phyloP scores from a whole-genome alignment of 2,113 vertebrate species.

The Crocuta crocuta region DNA sequence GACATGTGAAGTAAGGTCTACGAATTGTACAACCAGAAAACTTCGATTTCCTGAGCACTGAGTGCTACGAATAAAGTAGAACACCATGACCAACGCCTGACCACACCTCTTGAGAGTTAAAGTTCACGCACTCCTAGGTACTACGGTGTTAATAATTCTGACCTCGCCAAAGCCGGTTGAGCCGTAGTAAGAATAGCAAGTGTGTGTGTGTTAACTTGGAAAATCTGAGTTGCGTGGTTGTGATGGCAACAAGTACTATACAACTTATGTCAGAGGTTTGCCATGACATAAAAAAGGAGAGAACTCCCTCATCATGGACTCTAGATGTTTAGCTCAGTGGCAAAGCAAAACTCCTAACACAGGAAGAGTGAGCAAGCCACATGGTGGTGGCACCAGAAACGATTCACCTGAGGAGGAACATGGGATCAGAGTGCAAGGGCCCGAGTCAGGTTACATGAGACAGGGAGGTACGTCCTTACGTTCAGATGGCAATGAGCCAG shows the following conservation, averaged over 20 bases:
- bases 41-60: slow-evolving; percentile 23
- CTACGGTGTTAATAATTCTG: slow-evolving; percentile 14
- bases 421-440: neutral
- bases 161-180: neutral
- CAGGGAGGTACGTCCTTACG: neutral
- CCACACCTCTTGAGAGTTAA: slow-evolving; percentile 21
- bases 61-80: neutral
- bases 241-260: slow-evolving; percentile 36
- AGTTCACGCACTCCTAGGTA: slow-evolving; percentile 16
- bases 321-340: neutral
- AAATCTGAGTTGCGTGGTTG: slow-evolving; percentile 38
- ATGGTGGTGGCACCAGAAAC: neutral
- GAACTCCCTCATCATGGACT: neutral
- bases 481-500: neutral
- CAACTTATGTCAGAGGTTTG: slow-evolving; percentile 42
- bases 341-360: neutral
- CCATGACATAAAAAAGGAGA: slow-evolving; percentile 16
- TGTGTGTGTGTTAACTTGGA: neutral
- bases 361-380: neutral
- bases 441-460: neutral
- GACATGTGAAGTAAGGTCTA: neutral
- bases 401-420: neutral
- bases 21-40: neutral
- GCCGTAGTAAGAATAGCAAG: neutral
- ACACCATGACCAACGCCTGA: neutral